A percentile compares a stretch with the other conserved stretches of the same genome.
Conservation (phyloP, 2,113 vertebrate species). For the Nothocercus nigrocapillus region DNA sequence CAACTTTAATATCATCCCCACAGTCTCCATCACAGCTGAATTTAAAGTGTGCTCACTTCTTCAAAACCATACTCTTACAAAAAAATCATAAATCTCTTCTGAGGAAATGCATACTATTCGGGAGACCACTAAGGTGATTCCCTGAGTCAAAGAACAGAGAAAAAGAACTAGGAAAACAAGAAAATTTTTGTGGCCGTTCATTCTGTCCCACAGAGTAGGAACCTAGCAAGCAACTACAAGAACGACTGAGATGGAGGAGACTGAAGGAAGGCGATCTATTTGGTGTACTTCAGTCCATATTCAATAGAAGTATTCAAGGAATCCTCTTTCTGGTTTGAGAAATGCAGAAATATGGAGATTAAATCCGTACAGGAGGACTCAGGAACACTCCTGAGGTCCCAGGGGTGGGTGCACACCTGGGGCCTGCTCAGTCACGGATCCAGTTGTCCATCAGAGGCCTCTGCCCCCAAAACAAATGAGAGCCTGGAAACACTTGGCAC, state of each 20-base stretch:
- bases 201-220: neutral
- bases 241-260: neutral
- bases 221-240: neutral
- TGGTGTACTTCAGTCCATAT: neutral
- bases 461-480: neutral
- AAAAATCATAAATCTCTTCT: conserved; percentile 3
- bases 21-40: neutral
- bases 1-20: neutral
- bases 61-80: neutral
- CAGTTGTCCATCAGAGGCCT: neutral
- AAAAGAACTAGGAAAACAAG: neutral
- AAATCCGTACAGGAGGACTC: neutral
- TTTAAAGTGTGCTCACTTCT: conserved; percentile 6
- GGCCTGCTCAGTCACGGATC: neutral
- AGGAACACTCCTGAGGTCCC: neutral
- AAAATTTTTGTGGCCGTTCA: neutral
- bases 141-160: neutral
- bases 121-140: neutral
- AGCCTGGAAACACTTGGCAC: neutral
- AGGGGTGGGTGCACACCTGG: neutral
- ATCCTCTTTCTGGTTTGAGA: neutral
- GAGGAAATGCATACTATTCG: neutral
- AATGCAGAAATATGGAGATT: neutral
- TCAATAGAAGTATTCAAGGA: neutral
- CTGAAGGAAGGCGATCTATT: neutral